Evolutionary conservation across 2,888 invertebrate species (phyloP), one percentile per base, ranked within the genome.

Genomic region (Podabrus alpinus): DNA sequence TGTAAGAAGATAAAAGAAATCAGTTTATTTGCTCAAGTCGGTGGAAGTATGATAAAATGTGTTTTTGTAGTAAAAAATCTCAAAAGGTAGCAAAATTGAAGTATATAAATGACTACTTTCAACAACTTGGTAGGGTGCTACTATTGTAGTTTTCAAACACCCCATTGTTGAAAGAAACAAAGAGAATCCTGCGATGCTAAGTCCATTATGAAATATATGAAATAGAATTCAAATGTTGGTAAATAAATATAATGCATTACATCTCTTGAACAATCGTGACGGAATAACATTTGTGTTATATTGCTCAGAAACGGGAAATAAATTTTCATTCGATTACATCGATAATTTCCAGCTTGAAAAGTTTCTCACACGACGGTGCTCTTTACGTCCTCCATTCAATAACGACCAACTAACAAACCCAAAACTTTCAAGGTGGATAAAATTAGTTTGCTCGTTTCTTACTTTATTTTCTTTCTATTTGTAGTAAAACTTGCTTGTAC

Each of bases 391-490:
- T 45, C 45, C 45, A 45, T 45, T 45, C 45, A 9, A 9, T 45
- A 45, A 45, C 45, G 45, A 45, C 45, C 45, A 45, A 45, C 45
- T 45, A 45, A n/a, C 45, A 61, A 64, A 64, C 15, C 15, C 62
- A 19, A 64, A 64, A 64, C 45, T 45, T 45, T 45, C 45, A 45
- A 64, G 62, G 13, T n/a, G 17, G 62, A 64, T 64, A 64, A 64
- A 64, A 64, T 64, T 64, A 64, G 62, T 64, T 17, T 19, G 5
- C n/a, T 45, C n/a, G 45, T 45, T 45, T 45, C n/a, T 45, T 45
- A 45, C 13, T 72, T 72, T 67, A 69, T 72, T 75, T 72, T 66
- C 45, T 29, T 59, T 69, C 68, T 72, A 66, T 70, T 72, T 59
- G 62, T 62, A 69, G 66, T 70, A 66, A 68, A 71, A 75, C 62